Base-by-base conservation (phyloP, 2,797 vertebrate species). In the Gallinago nigripennis region DNA sequence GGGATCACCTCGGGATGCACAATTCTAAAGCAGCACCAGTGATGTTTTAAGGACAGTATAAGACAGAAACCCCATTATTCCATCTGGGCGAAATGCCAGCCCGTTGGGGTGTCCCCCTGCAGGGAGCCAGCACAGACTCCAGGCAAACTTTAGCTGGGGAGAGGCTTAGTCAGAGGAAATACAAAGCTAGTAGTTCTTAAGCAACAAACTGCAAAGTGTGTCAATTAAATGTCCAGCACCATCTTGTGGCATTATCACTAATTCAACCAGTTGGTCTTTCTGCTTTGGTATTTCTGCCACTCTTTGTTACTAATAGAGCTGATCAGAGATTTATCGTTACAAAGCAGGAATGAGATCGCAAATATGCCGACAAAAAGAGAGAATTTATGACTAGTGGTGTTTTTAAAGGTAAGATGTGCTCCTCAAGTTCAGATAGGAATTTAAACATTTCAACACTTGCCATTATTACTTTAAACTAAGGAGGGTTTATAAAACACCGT, bases 221-320 rank as follows among this genome's bases (percentile, higher is more conserved):
- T 63, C 61, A 53, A 23, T 46, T 30, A 94, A 81, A 91, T 31
- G 53, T 84, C 81, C 92, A 60, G 82, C 83, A 94, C 91, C 95
- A 95, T 93, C 95, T 96, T 95, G 94, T 97, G 95, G 81, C 48
- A 88, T 61, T 84, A 53, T 19, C 20, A 48, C 84, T 91, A 76
- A 91, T 65, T 88, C 68, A 95, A 60, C 35, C 16, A 65, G 20
- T 25, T 66, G 31, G 15, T 82, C 45, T 90, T 92, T 92, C 57
- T 66, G 3, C 51, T 60, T 66, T 65, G 61, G 69, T 39, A 58
- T 72, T 48, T 72, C 60, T 1, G 0, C 9, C 61, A 48, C 11
- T 72, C 10, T 10, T 33, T 24, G 30, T 4, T 5, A 10, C 31
- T 27, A 66, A 45, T 30, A 69, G 20, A 64, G 14, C 13, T n/a